Conservation (phyloP, 2,888 invertebrate genomes). For the Horisme vitalbata region DNA sequence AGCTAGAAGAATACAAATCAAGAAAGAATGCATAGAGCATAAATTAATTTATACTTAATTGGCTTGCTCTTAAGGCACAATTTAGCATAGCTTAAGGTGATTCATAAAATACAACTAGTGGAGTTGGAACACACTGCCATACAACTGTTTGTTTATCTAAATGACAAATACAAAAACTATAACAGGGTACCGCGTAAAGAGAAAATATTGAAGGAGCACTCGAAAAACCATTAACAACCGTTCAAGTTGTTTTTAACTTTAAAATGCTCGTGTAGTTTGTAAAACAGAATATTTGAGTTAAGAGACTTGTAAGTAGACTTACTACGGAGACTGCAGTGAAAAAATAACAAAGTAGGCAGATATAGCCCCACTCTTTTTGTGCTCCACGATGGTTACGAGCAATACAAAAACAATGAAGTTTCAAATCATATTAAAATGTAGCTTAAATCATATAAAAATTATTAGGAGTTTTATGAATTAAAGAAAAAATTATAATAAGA, state of each 20-base stretch:
- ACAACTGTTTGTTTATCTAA: conserved; percentile 21
- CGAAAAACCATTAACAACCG: conserved; percentile 33
- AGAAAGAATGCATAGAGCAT: too few species aligned
- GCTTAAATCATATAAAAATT: too few species aligned
- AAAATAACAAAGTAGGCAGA: too few species aligned
- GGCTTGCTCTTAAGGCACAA: not conserved
- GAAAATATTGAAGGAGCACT: conserved; percentile 36
- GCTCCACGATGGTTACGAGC: too few species aligned
- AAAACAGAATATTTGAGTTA: conserved; percentile 6
- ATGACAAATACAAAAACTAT: conserved; percentile 23
- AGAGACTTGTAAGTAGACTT: not conserved
- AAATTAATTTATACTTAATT: too few species aligned
- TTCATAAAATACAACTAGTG: too few species aligned
- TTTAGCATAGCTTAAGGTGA: not conserved
- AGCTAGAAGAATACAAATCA: too few species aligned
- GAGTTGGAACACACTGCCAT: not conserved
- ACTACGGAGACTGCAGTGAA: not conserved
- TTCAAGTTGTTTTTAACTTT: conserved; percentile 26
- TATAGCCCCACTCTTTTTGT: too few species aligned
- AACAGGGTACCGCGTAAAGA: conserved; percentile 19
- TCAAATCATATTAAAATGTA: too few species aligned
- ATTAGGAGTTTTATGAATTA: too few species aligned
- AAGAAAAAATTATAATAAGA: too few species aligned
- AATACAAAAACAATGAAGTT: too few species aligned
- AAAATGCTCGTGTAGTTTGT: conserved; percentile 17